phyloP scores from a whole-genome alignment of 2,797 vertebrate genomes.

The Pseudochaenichthys georgianus region DNA sequence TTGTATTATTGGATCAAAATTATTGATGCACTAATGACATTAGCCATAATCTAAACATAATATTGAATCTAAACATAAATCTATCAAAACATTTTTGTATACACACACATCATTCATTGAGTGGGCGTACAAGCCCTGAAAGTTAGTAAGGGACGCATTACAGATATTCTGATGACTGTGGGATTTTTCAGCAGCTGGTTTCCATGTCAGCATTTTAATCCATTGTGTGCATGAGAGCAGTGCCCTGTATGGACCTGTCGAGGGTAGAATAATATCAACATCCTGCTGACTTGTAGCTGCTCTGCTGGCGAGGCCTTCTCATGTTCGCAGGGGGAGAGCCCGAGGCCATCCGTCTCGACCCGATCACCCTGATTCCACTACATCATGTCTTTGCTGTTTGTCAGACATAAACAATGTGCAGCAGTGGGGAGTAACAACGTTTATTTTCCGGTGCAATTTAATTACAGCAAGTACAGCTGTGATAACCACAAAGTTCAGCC shows the following conservation, averaged over 20 bases:
- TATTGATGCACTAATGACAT: too few relatives aligned
- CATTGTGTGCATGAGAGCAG: constrained; percentile 19
- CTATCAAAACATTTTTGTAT: neutral
- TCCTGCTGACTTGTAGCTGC: constrained; percentile 68
- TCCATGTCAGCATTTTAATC: constrained; percentile 59
- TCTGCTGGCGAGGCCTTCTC: constrained; percentile 62
- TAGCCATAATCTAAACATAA: too few relatives aligned
- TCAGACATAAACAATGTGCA: constrained; percentile 17
- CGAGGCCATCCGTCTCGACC: constrained; percentile 56
- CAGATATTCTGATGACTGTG: constrained; percentile 29
- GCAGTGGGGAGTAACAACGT: neutral
- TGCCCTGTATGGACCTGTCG: constrained; percentile 54
- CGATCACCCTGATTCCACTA: neutral
- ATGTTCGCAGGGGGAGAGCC: constrained; percentile 34
- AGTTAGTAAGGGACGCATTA: constrained; percentile 17
- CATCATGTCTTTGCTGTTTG: constrained; percentile 10
- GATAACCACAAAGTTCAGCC: neutral
- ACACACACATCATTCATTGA: neutral
- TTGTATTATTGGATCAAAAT: neutral
- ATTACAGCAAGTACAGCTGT: neutral
- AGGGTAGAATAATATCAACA: constrained; percentile 56
- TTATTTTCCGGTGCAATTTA: neutral
- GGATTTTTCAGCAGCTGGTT: constrained; percentile 39
- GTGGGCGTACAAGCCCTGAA: constrained; percentile 11
- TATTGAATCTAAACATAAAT: too few relatives aligned